phyloP scores from a whole-genome alignment of 2,113 vertebrate species.

The Oncorhynchus gorbuscha region DNA sequence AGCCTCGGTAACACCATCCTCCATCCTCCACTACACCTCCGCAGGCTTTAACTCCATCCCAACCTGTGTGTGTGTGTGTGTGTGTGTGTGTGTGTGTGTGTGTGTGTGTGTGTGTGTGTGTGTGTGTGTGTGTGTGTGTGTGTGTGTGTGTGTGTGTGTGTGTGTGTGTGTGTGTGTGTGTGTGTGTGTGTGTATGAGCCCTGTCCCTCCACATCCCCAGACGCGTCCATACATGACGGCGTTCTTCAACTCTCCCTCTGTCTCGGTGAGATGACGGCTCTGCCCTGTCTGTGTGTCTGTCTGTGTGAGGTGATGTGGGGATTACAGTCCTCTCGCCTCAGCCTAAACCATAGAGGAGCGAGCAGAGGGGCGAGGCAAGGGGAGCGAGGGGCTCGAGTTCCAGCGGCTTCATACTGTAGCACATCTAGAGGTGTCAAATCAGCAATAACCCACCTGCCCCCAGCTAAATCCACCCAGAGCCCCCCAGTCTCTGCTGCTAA shows the following conservation, averaged over 20 bases:
- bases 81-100: slow-evolving; percentile 10
- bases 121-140: slow-evolving; percentile 1
- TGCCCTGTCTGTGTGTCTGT: background rate
- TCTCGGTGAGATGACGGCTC: background rate
- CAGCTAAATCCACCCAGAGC: no score
- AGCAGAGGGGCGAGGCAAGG: no score
- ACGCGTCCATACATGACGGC: background rate
- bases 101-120: background rate
- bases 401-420: no score
- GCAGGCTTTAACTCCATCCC: background rate
- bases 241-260: background rate
- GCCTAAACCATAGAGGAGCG: no score
- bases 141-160: slow-evolving; percentile 13
- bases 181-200: slow-evolving; percentile 5
- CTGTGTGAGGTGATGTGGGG: slow-evolving; percentile 8
- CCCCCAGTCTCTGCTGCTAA: no score
- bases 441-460: no score
- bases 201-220: background rate
- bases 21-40: background rate
- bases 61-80: background rate
- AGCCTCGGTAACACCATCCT: background rate
- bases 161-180: slow-evolving; percentile 18
- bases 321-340: no score
- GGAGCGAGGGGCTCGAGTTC: no score
- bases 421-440: no score